phyloP scores from a whole-genome alignment of 2,797 vertebrate genomes.

The Spondyliosoma cantharus region DNA sequence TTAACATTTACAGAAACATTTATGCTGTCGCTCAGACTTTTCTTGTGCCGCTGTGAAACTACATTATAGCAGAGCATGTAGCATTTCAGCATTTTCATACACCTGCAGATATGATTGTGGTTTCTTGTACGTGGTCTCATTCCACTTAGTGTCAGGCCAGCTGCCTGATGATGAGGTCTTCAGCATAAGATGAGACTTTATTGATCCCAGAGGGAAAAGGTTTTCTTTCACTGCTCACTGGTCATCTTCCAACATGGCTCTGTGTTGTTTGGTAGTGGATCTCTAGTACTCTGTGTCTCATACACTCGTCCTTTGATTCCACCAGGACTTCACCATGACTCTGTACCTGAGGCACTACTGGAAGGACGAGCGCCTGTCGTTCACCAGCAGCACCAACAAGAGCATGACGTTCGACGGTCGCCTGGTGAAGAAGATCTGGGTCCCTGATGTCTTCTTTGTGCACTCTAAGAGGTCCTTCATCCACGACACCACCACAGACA shows the following conservation, averaged over 20 bases:
- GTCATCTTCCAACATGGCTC: neutral
- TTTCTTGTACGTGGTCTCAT: neutral
- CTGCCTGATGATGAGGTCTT: no score
- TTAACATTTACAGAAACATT: no score
- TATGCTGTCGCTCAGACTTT: no score
- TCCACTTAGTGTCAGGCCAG: neutral
- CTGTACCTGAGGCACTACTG: slow-evolving; percentile 97
- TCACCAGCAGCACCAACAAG: slow-evolving; percentile 93
- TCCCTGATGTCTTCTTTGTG: slow-evolving; percentile 98
- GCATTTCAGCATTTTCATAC: neutral
- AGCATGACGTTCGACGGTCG: slow-evolving; percentile 98
- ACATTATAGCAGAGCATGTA: neutral
- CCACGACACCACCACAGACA: slow-evolving; percentile 95
- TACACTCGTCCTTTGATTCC: neutral
- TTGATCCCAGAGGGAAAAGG: neutral
- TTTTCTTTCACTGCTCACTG: neutral
- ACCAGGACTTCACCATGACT: slow-evolving; percentile 98
- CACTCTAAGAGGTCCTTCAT: slow-evolving; percentile 98
- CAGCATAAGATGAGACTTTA: neutral
- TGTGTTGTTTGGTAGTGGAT: neutral
- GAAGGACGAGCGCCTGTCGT: slow-evolving; percentile 94
- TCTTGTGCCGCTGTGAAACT: neutral
- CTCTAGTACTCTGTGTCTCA: neutral
- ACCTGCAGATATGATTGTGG: neutral
- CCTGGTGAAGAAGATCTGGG: slow-evolving; percentile 98